phyloP scores from a whole-genome alignment of 2,113 vertebrate species.

The Solenodon paradoxus region DNA sequence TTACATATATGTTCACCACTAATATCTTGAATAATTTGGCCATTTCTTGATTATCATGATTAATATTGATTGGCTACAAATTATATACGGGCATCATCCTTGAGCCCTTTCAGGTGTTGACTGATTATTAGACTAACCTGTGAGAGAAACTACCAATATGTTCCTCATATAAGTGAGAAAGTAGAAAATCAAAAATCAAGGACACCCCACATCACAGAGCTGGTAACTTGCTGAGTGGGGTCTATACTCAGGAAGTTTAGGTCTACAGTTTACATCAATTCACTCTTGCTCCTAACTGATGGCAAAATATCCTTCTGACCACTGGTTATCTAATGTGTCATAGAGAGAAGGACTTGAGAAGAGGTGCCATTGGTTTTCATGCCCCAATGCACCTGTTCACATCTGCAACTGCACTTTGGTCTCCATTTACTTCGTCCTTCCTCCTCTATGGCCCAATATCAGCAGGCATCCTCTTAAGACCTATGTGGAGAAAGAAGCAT shows the following conservation, averaged over 20 bases:
- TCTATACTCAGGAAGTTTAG: not conserved
- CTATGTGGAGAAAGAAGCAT: not conserved
- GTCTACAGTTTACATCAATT: accelerated
- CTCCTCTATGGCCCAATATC: not conserved
- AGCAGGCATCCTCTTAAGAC: not conserved
- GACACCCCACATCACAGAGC: not conserved
- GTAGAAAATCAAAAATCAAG: too few relatives aligned
- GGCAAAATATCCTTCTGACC: not conserved
- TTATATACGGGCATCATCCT: not conserved
- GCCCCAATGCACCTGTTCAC: not conserved
- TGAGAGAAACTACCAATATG: too few relatives aligned
- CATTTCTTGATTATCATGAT: not conserved
- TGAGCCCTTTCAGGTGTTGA: not conserved
- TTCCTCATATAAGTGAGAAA: not conserved
- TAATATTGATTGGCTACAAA: not conserved
- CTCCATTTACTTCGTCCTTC: not conserved
- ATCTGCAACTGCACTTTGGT: not conserved
- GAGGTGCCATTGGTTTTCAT: not conserved
- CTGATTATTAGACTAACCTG: not conserved
- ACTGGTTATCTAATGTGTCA: too few relatives aligned
- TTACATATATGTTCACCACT: not conserved
- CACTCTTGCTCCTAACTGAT: not conserved
- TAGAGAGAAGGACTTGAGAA: not conserved
- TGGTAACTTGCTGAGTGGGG: too few relatives aligned
- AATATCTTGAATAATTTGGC: not conserved